Base-by-base conservation (phyloP, 2,888 invertebrate genomes). In the Eustalomyia histrio region DNA sequence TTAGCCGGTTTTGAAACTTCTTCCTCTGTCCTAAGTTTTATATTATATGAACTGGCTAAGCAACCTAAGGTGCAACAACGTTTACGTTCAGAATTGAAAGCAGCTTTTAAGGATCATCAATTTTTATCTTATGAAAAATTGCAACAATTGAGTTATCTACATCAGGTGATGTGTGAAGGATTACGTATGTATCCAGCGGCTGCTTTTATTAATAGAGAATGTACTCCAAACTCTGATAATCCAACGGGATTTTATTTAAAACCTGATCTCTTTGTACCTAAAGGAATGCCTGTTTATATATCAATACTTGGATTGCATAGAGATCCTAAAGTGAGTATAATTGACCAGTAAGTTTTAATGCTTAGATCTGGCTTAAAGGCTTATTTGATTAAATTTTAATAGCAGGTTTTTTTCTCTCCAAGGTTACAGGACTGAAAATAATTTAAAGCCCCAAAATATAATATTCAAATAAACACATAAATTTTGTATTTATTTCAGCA, bases 1-100 rank as follows among this genome's bases (percentile, higher is more conserved):
- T 80, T 88, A 29, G 90, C 89, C 0, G 90, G 90, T 9, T 90
- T 88, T 68, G 90, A 90, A 78, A 89, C 90, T 2, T 88, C 89
- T 33, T 92, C 86, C 0, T 89, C 91, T 0, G 85, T 91, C 0
- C 86, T 91, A 67, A 88, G 91, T 0, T 89, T 91, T 67, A 89
- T 88, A 7, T 88, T 91, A 29, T 90, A 89, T 76, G 90, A 91
- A 82, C 83, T 92, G 50, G 89, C 91, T 8, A 86, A 87, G 58
- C 87, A 91, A 69, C 89, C 87, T 0, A 83, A 85, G 1, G 73
- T 91, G 5, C 92, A 92, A 82, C 84, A 87, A 9, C 86, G 85
- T 24, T 83, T 91, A 9, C 85, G 89, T 17, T 50, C 84, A 14
- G 92, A 92, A 84, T 87, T 92, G 6, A 84, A 47, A 9, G 2